A percentile compares a stretch with the other conserved stretches of the same genome.
phyloP scores from a whole-genome alignment of 53 echinoderm and acorn worm genomes.

The Apostichopus leukothele region DNA sequence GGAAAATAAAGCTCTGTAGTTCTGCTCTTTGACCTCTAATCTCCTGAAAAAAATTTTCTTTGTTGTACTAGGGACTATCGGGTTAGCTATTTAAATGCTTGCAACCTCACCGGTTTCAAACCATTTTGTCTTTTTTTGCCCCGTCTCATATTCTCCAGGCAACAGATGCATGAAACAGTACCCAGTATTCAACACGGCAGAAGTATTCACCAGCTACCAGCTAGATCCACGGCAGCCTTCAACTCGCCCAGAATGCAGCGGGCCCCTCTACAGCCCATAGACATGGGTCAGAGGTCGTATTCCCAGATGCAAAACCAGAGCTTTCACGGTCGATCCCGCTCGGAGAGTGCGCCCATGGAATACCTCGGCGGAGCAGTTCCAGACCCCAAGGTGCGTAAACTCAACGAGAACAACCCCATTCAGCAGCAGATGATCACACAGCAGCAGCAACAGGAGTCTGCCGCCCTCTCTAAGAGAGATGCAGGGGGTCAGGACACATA shows the following conservation, averaged over 20 bases:
- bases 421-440: not conserved
- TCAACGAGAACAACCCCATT: conserved; percentile 35
- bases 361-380: conserved; percentile 30
- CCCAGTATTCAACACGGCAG: conserved; percentile 52
- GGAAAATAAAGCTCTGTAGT: too few relatives aligned
- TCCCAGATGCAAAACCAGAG: conserved; percentile 53
- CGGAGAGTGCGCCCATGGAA: conserved; percentile 88
- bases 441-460: not conserved
- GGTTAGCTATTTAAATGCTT: too few relatives aligned
- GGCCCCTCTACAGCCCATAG: conserved; percentile 58
- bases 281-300: conserved; percentile 54
- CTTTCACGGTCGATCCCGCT: conserved; percentile 71
- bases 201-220: conserved; percentile 53
- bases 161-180: conserved; percentile 58
- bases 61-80: too few relatives aligned
- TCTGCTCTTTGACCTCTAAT: too few relatives aligned
- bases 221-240: conserved; percentile 47
- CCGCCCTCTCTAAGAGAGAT: conserved; percentile 12
- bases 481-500: conserved; percentile 28
- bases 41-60: too few relatives aligned
- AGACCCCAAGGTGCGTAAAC: conserved; percentile 45
- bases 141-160: conserved; percentile 41
- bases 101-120: too few relatives aligned
- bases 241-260: conserved; percentile 61
- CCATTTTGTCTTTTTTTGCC: conserved; percentile 8